These are phyloP conservation scores for Chymomyza amoena DNA, from an alignment of 2,888 invertebrate species.

Conservation along the genomic window DNA sequence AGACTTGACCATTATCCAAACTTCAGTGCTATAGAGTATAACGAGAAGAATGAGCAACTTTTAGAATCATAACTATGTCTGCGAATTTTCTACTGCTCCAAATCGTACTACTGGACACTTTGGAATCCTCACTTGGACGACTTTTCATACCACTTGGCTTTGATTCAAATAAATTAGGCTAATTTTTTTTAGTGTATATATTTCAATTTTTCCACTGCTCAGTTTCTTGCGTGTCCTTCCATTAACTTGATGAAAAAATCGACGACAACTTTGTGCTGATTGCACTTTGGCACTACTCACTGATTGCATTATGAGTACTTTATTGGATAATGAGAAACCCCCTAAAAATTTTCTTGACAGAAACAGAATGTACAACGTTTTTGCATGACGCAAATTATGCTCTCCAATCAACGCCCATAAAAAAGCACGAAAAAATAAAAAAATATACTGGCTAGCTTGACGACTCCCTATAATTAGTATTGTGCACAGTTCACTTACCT, in stretches of 20 bases:
- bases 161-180: too few species aligned
- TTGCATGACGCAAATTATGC: not conserved
- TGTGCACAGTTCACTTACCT: slow-evolving; percentile 48
- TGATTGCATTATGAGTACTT: not conserved
- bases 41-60: too few species aligned
- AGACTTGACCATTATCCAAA: too few species aligned
- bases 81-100: too few species aligned
- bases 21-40: too few species aligned
- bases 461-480: not conserved
- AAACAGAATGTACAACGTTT: not conserved
- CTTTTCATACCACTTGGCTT: too few species aligned
- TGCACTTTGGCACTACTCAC: not conserved
- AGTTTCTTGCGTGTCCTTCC: not conserved
- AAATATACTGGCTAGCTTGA: not conserved
- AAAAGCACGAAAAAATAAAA: not conserved
- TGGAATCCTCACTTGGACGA: too few species aligned
- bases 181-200: too few species aligned
- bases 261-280: not conserved
- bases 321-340: not conserved
- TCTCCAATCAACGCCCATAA: not conserved
- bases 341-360: not conserved
- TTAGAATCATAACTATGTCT: too few species aligned
- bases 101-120: too few species aligned
- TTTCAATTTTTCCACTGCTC: not conserved
- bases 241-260: not conserved